These are phyloP conservation scores for Caloenas nicobarica DNA, from an alignment of 2,113 vertebrate species.

Conservation along the genomic window DNA sequence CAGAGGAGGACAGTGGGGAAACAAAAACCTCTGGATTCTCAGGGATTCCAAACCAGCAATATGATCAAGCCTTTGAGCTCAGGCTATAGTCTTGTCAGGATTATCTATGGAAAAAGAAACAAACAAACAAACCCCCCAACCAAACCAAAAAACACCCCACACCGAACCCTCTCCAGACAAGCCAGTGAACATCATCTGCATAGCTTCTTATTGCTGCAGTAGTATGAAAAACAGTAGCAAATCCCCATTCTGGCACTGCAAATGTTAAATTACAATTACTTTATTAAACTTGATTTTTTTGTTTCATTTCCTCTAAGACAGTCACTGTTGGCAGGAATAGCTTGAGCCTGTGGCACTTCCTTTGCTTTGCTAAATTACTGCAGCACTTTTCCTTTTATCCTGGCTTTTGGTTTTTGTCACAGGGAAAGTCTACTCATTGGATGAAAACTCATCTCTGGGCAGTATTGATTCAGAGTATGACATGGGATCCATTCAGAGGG, in stretches of 20 bases:
- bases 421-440: constrained; percentile 89
- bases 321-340: not conserved
- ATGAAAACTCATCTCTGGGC: constrained; percentile 88
- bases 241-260: not conserved
- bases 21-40: not conserved
- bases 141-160: too few species aligned
- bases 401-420: not conserved
- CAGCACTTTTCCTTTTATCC: not conserved
- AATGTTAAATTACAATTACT: not conserved
- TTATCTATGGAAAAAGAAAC: rapidly evolving
- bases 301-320: not conserved
- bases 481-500: constrained; percentile 88
- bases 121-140: not conserved
- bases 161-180: not conserved
- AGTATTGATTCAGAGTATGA: constrained; percentile 91
- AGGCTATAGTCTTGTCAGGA: not conserved
- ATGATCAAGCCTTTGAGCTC: not conserved
- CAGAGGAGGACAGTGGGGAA: not conserved
- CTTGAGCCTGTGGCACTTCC: not conserved
- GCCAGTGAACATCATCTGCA: not conserved
- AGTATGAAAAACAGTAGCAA: not conserved
- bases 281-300: not conserved
- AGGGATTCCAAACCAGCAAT: not conserved
- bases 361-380: not conserved
- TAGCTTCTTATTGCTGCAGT: not conserved